Evolutionary conservation across 1,140 invertebrate species (phyloP).

Genomic region (Drosophila ogumai): DNA sequence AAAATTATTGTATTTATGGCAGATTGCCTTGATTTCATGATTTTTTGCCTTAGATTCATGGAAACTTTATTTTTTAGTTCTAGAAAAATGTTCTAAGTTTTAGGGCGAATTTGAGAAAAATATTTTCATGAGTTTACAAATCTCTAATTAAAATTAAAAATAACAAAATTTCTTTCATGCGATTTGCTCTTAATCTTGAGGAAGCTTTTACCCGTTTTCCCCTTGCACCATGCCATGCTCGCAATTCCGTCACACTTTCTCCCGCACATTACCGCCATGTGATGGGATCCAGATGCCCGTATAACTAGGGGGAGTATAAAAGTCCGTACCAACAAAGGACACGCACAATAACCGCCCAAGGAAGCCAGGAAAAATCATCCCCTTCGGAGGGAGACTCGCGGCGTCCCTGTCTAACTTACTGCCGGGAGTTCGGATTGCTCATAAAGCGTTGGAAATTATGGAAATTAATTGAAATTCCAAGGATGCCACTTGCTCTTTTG

Average conservation of each 20-base stretch:
- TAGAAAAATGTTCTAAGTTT: too few species aligned
- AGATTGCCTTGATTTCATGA: too few species aligned
- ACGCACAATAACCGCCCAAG: slow-evolving; percentile 10
- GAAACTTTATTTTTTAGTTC: too few species aligned
- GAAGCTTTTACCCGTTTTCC: background rate
- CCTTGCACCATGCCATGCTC: background rate
- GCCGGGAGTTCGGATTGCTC: slow-evolving; percentile 39
- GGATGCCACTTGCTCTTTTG: slow-evolving; percentile 82
- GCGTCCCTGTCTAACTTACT: slow-evolving; percentile 43
- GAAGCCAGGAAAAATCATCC: slow-evolving; percentile 48
- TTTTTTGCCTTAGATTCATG: too few species aligned
- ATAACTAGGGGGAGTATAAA: background rate
- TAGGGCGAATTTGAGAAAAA: too few species aligned
- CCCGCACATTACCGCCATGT: background rate
- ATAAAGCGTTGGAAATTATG: slow-evolving; percentile 84
- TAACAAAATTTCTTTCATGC: background rate
- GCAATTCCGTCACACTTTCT: slow-evolving; percentile 6
- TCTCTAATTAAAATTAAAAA: too few species aligned
- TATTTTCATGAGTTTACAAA: too few species aligned
- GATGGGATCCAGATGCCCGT: background rate
- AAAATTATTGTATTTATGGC: too few species aligned
- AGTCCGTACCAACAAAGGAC: slow-evolving; percentile 11
- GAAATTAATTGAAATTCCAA: slow-evolving; percentile 85
- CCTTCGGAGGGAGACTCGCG: slow-evolving; percentile 18
- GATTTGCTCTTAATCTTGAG: background rate